phyloP scores from a whole-genome alignment of 2,113 vertebrate genomes.

The Cariama cristata region DNA sequence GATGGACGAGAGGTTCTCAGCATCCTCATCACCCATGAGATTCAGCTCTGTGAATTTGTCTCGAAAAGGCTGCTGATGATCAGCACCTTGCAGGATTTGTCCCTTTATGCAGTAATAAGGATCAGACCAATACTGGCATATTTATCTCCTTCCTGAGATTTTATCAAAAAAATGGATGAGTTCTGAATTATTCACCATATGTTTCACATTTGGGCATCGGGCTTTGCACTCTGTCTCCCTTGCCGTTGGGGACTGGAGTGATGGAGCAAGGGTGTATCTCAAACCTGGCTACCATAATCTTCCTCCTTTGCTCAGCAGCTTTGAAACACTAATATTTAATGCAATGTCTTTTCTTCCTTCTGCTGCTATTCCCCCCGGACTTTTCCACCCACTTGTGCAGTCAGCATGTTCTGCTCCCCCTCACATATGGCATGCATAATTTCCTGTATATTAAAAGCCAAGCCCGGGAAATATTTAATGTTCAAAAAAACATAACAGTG shows the following conservation, averaged over 20 bases:
- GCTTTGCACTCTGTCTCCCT: background rate
- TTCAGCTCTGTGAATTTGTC: background rate
- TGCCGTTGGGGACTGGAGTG: background rate
- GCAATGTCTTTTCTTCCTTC: background rate
- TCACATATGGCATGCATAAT: background rate
- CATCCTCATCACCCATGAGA: background rate
- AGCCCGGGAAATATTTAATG: background rate
- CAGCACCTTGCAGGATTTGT: background rate
- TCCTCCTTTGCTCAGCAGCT: slow-evolving; percentile 27
- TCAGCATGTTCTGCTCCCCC: slow-evolving; percentile 1
- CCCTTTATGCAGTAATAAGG: background rate
- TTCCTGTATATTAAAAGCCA: background rate
- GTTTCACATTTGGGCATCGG: background rate
- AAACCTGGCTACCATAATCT: background rate
- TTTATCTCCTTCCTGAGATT: background rate
- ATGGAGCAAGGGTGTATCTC: background rate
- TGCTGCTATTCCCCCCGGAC: background rate
- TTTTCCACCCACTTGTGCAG: background rate
- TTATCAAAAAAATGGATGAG: background rate
- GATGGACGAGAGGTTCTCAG: background rate
- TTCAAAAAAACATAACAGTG: background rate
- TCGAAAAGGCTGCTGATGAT: background rate
- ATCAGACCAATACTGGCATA: background rate
- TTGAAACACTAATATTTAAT: background rate
- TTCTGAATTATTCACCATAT: slow-evolving; percentile 4